phyloP scores from a whole-genome alignment of 2,797 vertebrate genomes.

The Prunella strophiata region DNA sequence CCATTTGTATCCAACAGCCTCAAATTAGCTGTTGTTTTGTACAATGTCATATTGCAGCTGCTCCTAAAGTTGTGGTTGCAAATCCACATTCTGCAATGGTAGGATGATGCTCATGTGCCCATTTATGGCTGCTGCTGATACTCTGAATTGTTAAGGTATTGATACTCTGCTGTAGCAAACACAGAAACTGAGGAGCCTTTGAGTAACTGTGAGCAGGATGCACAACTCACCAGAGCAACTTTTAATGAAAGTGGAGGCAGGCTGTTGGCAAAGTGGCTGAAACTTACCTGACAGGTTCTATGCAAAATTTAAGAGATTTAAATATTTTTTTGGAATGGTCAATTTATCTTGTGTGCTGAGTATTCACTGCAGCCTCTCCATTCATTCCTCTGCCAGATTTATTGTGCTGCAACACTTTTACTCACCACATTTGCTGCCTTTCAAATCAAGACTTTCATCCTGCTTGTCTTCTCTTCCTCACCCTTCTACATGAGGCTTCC shows the following conservation, averaged over 20 bases:
- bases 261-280: background rate
- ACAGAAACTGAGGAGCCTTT: background rate
- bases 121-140: background rate
- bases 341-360: background rate
- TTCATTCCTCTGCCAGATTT: background rate
- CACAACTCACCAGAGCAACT: background rate
- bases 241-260: background rate
- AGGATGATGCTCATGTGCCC: background rate
- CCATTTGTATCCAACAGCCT: background rate
- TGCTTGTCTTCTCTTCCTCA: background rate
- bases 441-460: background rate
- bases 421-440: background rate
- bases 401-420: background rate
- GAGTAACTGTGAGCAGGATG: background rate
- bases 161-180: background rate
- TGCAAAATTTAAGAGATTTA: background rate
- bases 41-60: background rate
- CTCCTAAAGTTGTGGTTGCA: background rate
- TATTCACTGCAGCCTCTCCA: background rate
- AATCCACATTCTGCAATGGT: background rate
- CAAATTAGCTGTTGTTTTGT: background rate
- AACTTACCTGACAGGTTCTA: background rate
- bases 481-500: background rate
- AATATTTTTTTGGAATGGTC: background rate
- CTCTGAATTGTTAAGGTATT: background rate